Conservation (phyloP, 2,888 invertebrate genomes). For the Drosophila mercatorum region DNA sequence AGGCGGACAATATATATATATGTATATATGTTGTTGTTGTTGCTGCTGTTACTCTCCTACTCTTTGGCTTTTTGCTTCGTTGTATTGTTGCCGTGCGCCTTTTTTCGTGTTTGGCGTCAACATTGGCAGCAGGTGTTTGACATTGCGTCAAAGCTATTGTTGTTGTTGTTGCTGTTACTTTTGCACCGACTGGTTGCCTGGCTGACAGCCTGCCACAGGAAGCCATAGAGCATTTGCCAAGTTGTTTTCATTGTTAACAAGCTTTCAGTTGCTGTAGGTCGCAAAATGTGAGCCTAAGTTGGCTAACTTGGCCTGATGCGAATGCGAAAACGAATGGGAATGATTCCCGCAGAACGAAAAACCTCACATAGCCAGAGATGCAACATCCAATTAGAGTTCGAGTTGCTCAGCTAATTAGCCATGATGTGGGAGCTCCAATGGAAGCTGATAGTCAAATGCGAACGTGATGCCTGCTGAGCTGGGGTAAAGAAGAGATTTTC, state of each 20-base stretch:
- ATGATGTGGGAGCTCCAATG: constrained; percentile 12
- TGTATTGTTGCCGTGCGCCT: constrained; percentile 55
- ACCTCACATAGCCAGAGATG: constrained; percentile 45
- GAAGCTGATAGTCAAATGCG: constrained; percentile 9
- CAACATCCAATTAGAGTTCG: constrained; percentile 59
- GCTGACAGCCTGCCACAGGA: constrained; percentile 77
- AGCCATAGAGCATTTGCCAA: constrained; percentile 79
- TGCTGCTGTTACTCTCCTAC: constrained; percentile 65
- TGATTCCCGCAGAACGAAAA: constrained; percentile 14
- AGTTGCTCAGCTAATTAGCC: constrained; percentile 39
- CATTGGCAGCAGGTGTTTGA: constrained; percentile 80
- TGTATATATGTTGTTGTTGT: constrained; percentile 33
- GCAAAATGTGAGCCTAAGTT: constrained; percentile 56
- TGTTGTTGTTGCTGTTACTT: constrained; percentile 44
- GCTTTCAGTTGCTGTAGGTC: constrained; percentile 76
- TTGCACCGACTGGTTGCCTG: constrained; percentile 55
- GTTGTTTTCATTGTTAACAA: constrained; percentile 78
- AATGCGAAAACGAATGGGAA: constrained; percentile 10
- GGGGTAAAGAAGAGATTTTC: background rate
- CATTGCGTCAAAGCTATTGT: constrained; percentile 74
- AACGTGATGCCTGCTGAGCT: background rate
- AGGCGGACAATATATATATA: constrained; percentile 59
- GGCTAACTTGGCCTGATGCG: constrained; percentile 19
- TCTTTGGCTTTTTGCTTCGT: constrained; percentile 67
- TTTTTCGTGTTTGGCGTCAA: constrained; percentile 79